Evolutionary conservation across 2,888 invertebrate species (phyloP).

Genomic region (Aspidiotus rigidus): DNA sequence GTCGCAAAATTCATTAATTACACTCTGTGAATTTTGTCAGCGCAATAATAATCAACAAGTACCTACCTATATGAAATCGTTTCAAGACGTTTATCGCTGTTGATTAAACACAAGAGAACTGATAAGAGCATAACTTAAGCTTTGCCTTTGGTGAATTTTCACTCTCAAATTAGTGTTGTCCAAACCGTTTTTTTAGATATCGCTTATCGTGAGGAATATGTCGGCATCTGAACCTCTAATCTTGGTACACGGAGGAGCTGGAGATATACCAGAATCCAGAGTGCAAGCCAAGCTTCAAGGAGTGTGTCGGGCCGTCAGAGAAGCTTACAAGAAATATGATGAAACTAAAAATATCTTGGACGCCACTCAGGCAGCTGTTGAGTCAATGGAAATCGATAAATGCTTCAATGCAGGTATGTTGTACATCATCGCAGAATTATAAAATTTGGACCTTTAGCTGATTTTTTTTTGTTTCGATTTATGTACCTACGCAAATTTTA

Average conservation of each 20-base stretch:
- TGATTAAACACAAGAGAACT: too few species aligned
- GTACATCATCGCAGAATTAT: not conserved
- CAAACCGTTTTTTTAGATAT: too few species aligned
- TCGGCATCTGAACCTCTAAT: constrained; percentile 48
- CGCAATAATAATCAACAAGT: too few species aligned
- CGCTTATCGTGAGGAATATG: not conserved
- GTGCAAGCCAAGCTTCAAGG: constrained; percentile 57
- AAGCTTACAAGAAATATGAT: constrained; percentile 52
- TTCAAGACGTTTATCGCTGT: too few species aligned
- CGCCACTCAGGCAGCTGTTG: constrained; percentile 71
- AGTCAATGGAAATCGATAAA: constrained; percentile 65
- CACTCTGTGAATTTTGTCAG: too few species aligned
- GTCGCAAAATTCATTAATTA: too few species aligned
- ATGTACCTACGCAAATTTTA: not conserved
- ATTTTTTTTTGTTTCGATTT: not conserved
- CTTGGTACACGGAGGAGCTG: constrained; percentile 74
- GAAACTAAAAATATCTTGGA: constrained; percentile 55
- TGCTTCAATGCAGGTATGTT: constrained; percentile 76
- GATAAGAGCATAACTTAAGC: too few species aligned
- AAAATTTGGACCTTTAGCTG: not conserved
- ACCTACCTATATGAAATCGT: too few species aligned
- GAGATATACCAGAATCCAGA: constrained; percentile 58
- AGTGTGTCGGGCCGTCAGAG: constrained; percentile 53
- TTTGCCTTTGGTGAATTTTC: too few species aligned
- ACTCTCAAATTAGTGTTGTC: too few species aligned